Conservation (phyloP, 2,888 invertebrate species). For the Apodemia mormo region DNA sequence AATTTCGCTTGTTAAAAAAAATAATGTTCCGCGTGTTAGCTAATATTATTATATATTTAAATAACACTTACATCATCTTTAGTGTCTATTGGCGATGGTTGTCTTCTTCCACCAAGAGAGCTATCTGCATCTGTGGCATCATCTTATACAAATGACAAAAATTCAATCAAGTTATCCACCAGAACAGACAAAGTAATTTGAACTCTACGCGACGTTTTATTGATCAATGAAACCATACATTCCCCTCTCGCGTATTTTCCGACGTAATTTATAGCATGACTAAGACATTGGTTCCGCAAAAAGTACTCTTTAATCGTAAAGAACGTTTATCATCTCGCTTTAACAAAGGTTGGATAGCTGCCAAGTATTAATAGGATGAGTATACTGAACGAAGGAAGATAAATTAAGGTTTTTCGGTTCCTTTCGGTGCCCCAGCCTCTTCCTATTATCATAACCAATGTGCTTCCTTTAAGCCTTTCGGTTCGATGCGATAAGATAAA, state of each 20-base stretch:
- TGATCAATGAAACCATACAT: constrained; percentile 13
- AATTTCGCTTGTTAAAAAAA: no score
- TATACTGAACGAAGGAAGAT: background rate
- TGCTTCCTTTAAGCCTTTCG: no score
- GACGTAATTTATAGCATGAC: constrained; percentile 10
- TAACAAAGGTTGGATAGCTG: background rate
- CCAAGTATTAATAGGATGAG: background rate
- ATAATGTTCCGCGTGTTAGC: no score
- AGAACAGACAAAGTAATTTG: constrained; percentile 1
- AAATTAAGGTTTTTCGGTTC: background rate
- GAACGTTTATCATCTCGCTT: background rate
- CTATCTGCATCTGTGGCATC: no score
- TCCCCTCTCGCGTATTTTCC: constrained; percentile 10
- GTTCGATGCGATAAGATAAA: no score
- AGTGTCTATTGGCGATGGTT: no score
- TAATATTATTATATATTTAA: no score
- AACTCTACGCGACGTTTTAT: background rate
- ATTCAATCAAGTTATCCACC: background rate
- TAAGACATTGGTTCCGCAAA: constrained; percentile 12
- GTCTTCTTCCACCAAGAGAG: no score
- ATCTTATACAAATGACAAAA: no score
- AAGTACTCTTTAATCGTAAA: background rate
- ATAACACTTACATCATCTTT: no score
- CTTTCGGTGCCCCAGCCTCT: no score
- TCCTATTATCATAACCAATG: no score